Conservation (phyloP, 2,888 invertebrate genomes). For the Tachina grossa region DNA sequence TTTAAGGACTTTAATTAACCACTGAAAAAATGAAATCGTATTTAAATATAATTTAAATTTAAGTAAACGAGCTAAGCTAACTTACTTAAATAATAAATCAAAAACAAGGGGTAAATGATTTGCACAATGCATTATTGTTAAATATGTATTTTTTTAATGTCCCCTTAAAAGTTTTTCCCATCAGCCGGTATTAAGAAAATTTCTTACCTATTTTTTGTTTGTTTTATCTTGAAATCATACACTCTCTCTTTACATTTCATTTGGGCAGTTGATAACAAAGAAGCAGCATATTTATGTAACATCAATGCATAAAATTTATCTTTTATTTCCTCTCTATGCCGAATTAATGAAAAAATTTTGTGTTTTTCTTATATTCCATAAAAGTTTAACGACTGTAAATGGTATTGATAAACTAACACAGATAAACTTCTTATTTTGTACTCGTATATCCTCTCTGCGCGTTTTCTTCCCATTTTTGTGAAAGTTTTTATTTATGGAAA, state of each 20-base stretch:
- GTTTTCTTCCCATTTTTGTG: not conserved
- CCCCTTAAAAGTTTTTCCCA: too few relatives aligned
- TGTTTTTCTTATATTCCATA: constrained; percentile 33
- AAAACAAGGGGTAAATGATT: too few relatives aligned
- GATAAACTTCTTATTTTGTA: not conserved
- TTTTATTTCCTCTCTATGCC: constrained; percentile 32
- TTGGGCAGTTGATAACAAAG: not conserved
- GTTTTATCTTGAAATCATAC: too few relatives aligned
- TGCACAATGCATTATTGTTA: too few relatives aligned
- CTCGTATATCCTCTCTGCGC: not conserved
- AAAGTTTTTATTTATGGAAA: constrained; percentile 49
- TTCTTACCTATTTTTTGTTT: not conserved
- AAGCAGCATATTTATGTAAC: not conserved
- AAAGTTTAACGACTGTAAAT: constrained; percentile 36
- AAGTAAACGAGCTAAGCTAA: too few relatives aligned
- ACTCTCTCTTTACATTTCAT: not conserved
- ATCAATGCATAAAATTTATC: constrained; percentile 27
- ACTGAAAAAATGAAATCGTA: too few relatives aligned
- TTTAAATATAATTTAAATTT: too few relatives aligned
- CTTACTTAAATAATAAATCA: too few relatives aligned
- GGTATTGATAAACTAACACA: constrained; percentile 7
- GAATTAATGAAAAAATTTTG: constrained; percentile 44
- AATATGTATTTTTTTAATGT: too few relatives aligned
- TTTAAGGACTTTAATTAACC: too few relatives aligned
- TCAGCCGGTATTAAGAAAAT: constrained; percentile 68